Evolutionary conservation across 1,140 invertebrate species (phyloP).

Genomic region (Lamellibrachia luymesi): DNA sequence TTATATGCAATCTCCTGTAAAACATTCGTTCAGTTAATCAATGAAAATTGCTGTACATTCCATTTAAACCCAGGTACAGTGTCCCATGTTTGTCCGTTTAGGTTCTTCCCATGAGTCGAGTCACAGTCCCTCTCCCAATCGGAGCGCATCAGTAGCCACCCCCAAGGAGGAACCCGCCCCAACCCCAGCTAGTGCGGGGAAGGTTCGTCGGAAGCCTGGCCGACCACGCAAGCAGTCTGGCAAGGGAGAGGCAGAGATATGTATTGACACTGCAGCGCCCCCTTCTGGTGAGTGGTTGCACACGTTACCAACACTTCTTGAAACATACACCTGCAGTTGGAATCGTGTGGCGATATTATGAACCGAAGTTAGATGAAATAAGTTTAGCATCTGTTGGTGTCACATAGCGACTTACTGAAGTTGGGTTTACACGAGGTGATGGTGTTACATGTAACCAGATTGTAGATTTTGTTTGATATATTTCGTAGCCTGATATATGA

Average conservation of each 20-base stretch:
- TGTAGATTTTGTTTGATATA: no score
- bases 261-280: neutral
- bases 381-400: neutral
- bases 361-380: neutral
- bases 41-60: no score
- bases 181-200: neutral
- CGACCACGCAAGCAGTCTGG: neutral
- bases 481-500: no score
- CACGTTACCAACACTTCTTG: neutral
- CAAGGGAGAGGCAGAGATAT: neutral
- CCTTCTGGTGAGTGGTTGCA: neutral
- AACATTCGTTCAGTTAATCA: no score
- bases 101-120: neutral
- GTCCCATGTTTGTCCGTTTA: neutral
- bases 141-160: neutral
- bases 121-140: neutral
- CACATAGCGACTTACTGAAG: neutral
- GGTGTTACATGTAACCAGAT: no score
- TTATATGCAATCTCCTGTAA: no score
- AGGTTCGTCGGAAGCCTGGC: neutral
- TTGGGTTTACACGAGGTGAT: no score
- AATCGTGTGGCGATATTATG: neutral
- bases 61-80: no score
- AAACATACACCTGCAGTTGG: neutral
- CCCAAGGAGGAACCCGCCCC: neutral